Base-by-base conservation (phyloP, 2,797 vertebrate genomes). In the Danio jaintianensis region DNA sequence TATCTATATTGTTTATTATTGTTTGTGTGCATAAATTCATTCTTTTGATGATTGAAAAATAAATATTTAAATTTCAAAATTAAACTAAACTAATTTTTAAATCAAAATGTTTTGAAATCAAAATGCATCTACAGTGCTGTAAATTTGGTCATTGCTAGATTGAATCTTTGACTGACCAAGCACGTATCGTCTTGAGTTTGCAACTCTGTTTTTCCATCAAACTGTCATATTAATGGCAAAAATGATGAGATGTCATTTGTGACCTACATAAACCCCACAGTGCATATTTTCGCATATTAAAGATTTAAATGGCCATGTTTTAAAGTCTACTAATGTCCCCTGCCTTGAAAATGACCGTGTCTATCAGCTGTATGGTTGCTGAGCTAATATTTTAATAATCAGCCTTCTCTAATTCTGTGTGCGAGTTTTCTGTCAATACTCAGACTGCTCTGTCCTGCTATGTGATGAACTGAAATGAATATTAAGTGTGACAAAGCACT, bases 381-480 rank as follows among this genome's bases (percentile, higher is more conserved):
- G 36, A 82, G 83, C 81, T 88, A 85, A 91, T 89, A 85, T 89
- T 90, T 90, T 83, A 91, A 85, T 81, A 82, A 85, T 81, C 50
- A 47, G 36, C 74, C 73, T 52, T 40, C 47, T 78, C 47, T 72
- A 56, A 55, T 29, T 18, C 42, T 73, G 75, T 72, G n/a, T 67
- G 68, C 20, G 43, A 59, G 20, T 72, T 64, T 55, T 20, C 38
- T 36, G n/a, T 61, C 22, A 38, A 50, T 13, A 75, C 58, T 18
- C 10, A n/a, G 69, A 55, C 20, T n/a, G 10, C 56, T 56, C 40
- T 9, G 58, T 7, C 2, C 36, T 36, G 38, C 68, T 47, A 45
- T n/a, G 66, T 52, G 36, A 71, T 70, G 11, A 11, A 8, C 29
- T 61, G 47, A 43, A 79, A 50, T 52, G 6, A 79, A 62, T 61